Conservation (phyloP, 1,140 invertebrate species). For the Orchestia grillus region DNA sequence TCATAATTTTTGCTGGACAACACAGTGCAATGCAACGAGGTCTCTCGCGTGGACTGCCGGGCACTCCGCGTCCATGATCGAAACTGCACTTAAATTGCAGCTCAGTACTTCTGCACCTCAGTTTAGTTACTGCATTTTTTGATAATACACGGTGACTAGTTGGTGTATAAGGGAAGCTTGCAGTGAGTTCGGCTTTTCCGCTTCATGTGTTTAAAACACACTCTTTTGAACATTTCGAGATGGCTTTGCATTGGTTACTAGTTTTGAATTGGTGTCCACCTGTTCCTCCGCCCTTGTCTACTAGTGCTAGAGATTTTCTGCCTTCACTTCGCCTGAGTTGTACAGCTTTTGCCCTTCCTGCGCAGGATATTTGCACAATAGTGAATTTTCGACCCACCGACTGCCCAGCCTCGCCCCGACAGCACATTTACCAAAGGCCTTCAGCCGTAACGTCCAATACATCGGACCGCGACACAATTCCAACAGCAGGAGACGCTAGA, state of each 20-base stretch:
- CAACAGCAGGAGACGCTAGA: not conserved
- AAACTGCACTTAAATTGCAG: not conserved
- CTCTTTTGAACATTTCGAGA: not conserved
- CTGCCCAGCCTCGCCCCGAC: not conserved
- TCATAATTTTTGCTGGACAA: not conserved
- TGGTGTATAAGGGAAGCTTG: not conserved
- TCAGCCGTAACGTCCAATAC: not conserved
- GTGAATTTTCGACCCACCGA: slow-evolving; percentile 36
- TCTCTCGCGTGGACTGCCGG: not conserved
- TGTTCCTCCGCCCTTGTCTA: not conserved
- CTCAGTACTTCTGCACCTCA: not conserved
- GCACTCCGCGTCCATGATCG: not conserved
- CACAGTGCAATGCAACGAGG: not conserved
- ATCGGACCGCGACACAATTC: not conserved
- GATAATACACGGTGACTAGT: not conserved
- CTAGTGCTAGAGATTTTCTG: not conserved
- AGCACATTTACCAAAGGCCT: not conserved
- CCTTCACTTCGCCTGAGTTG: not conserved
- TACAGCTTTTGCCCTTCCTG: slow-evolving; percentile 27
- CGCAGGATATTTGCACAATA: slow-evolving; percentile 47
- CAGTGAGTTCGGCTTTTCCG: not conserved
- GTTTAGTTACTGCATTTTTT: not conserved
- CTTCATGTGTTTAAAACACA: not conserved
- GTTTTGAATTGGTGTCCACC: not conserved
- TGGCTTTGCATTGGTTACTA: not conserved